Base-by-base conservation (phyloP, 2,888 invertebrate genomes). In the Diogma glabrata region DNA sequence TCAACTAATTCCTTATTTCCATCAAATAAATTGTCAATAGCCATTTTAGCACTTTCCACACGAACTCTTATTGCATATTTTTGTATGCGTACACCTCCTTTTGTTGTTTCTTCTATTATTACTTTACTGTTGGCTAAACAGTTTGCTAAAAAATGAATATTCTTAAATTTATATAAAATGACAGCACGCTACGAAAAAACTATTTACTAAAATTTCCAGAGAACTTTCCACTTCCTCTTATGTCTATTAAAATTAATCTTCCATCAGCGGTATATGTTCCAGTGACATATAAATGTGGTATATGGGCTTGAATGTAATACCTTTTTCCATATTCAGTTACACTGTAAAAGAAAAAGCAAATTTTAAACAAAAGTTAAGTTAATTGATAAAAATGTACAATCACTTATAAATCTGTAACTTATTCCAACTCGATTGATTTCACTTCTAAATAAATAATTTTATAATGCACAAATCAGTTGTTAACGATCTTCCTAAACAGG, bases 251-350 rank as follows among this genome's bases (percentile, higher is more conserved):
- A 6, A 78, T 59, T 22, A 79, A 60, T 55, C 71, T 72, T 5
- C 77, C 77, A 57, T 75, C 72, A 1, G 78, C 60, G 19, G 65
- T 68, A 59, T 78, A 79, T 30, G 67, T 61, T 0, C 75, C 75
- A 40, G 73, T 67, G 22, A 77, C 70, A 53, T 63, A 62, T 19
- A 79, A 59, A 56, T 67, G 66, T 1, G 77, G 75, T n/a, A 79
- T 59, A 16, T 66, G 64, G 2, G 78, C 61, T 40, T 73, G 69
- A 16, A 74, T 59, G 8, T 61, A 59, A 24, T 56, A 57, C 71
- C 70, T 20, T 58, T 59, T 17, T 69, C 56, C 2, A 65, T 66
- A 5, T 67, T 63, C 36, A 70, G 72, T 62, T 10, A 65, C 59
- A 14, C 72, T 72, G 55, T 12, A 59, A 61, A 53, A 46, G n/a